A percentile compares a stretch with the other conserved stretches of the same genome.
These are phyloP conservation scores for Amazona guildingii DNA, from an alignment of 2,113 vertebrate genomes.

Conservation along the genomic window DNA sequence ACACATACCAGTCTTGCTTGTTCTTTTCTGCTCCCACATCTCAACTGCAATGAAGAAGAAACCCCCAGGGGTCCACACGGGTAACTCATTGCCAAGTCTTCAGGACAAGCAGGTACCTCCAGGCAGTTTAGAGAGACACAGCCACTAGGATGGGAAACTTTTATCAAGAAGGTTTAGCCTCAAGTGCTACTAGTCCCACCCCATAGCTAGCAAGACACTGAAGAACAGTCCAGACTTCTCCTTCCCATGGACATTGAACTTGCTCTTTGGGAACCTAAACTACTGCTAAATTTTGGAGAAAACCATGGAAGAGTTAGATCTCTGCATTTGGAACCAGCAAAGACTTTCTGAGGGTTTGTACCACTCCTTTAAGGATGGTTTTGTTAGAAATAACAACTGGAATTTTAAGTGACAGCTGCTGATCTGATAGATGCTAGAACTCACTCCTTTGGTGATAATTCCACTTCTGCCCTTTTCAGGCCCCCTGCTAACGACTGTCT, in stretches of 20 bases:
- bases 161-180: not conserved
- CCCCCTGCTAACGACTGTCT: not conserved
- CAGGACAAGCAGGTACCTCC: not conserved
- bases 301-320: not conserved
- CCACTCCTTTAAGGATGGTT: not conserved
- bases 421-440: not conserved
- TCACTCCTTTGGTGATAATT: not conserved
- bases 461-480: not conserved
- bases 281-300: not conserved
- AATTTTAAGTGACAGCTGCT: not conserved
- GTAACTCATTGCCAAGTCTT: not conserved
- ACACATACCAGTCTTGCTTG: not conserved
- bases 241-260: not conserved
- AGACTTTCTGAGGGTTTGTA: not conserved
- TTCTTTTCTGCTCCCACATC: not conserved
- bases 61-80: not conserved
- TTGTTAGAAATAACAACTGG: not conserved
- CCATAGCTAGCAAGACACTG: not conserved
- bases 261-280: not conserved
- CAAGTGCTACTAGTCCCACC: not conserved
- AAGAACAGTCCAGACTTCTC: not conserved
- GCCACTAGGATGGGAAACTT: not conserved
- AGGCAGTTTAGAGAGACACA: not conserved
- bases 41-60: not conserved
- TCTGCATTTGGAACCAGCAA: not conserved